Conservation (phyloP, 92 coral and sea anemone species). For the Phymanthus crucifer region DNA sequence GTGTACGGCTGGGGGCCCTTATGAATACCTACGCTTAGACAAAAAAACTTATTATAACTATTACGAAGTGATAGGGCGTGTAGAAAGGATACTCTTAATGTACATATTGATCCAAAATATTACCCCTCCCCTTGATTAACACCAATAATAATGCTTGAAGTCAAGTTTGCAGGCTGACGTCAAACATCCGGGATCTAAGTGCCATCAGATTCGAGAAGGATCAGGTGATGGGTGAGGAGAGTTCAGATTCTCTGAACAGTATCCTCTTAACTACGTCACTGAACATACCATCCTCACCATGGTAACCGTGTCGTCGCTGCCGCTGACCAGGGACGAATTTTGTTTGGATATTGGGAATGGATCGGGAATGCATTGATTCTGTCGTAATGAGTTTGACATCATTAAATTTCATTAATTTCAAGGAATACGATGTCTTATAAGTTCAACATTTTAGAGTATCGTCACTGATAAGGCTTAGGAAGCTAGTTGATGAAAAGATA, state of each 20-base stretch:
- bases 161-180: neutral
- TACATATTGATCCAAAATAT: too few relatives aligned
- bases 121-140: too few relatives aligned
- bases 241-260: neutral
- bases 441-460: too few relatives aligned
- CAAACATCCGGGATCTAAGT: neutral
- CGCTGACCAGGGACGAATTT: neutral
- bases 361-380: neutral
- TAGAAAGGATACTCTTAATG: too few relatives aligned
- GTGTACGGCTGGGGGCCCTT: neutral
- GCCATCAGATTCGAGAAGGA: neutral
- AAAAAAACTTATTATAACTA: too few relatives aligned
- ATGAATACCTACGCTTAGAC: too few relatives aligned
- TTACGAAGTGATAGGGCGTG: too few relatives aligned
- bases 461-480: too few relatives aligned
- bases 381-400: neutral
- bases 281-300: neutral
- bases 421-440: too few relatives aligned
- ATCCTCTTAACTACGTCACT: neutral
- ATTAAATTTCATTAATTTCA: too few relatives aligned
- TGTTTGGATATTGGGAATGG: neutral
- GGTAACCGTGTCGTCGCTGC: neutral
- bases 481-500: too few relatives aligned
- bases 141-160: too few relatives aligned
- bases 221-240: conserved; percentile 6